phyloP scores from a whole-genome alignment of 2,888 invertebrate species.

The Smittia aterrima region DNA sequence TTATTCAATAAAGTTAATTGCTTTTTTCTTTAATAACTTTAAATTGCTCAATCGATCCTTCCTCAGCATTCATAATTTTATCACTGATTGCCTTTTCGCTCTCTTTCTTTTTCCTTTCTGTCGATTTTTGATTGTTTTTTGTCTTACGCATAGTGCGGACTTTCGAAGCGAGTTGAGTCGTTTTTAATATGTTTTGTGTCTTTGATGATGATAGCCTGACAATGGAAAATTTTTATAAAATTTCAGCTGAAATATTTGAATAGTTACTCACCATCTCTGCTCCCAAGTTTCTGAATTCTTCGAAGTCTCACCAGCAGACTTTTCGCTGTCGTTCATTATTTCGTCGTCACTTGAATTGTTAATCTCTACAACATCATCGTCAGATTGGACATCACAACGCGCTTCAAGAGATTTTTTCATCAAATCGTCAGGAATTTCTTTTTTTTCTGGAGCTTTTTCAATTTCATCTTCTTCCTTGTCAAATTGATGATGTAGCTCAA shows the following conservation, averaged over 20 bases:
- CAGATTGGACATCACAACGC: background rate
- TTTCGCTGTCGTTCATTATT: slow-evolving; percentile 45
- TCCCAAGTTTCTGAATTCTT: slow-evolving; percentile 59
- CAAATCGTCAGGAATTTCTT: background rate
- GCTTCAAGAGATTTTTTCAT: background rate
- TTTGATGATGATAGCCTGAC: slow-evolving; percentile 61
- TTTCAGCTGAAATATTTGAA: too few relatives aligned
- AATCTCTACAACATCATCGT: slow-evolving; percentile 32
- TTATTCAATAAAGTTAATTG: background rate
- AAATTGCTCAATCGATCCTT: slow-evolving; percentile 60
- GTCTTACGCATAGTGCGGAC: slow-evolving; percentile 59
- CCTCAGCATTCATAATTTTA: slow-evolving; percentile 49
- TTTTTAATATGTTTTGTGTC: slow-evolving; percentile 59
- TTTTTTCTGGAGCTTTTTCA: background rate
- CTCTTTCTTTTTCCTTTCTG: slow-evolving; percentile 30
- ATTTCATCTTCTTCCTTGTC: background rate
- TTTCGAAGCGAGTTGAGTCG: slow-evolving; percentile 60
- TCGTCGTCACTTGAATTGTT: slow-evolving; percentile 30
- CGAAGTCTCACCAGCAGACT: slow-evolving; percentile 50
- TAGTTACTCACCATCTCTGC: slow-evolving; percentile 59
- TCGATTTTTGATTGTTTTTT: slow-evolving; percentile 52
- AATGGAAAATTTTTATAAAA: too few relatives aligned
- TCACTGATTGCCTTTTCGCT: background rate
- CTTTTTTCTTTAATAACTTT: slow-evolving; percentile 47
- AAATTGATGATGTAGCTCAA: background rate